Evolutionary conservation across 2,888 invertebrate species (phyloP), one percentile per base, ranked within the genome.

Genomic region (Salpingus planirostris): DNA sequence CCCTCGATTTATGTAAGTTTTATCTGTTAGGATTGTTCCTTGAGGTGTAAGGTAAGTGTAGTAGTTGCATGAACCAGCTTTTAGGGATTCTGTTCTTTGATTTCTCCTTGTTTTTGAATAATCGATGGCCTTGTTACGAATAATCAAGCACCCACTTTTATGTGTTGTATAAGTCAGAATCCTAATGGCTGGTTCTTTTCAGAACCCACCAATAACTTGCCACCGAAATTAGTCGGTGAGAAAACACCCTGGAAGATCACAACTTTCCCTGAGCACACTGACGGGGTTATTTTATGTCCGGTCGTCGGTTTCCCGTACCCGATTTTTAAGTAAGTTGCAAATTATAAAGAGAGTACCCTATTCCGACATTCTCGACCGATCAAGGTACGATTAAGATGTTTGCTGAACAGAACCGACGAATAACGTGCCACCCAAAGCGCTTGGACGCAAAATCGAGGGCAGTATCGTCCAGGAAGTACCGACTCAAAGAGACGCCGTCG

Each of bases 401-500:
- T n/a, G n/a, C n/a, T n/a, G n/a, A n/a, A n/a, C 74, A 79, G 78
- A 79, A 65, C 78, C 78, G 33, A 77, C 76, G 36, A 76, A 71
- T 67, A 76, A 78, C 62, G 72, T 76, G 48, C 70, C 74, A 42
- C 78, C 78, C 49, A 65, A 66, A 45, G 47, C 60, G 14, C 60
- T 66, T 12, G 68, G 66, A 28, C 65, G 64, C 49, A 67, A 65
- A 52, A 63, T n/a, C n/a, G n/a, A n/a, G n/a, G n/a, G n/a, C n/a
- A n/a, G n/a, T n/a, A n/a, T n/a, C n/a, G n/a, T n/a, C 63, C 47
- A 65, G 64, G 66, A 65, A 40, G 60, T 59, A 37, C 40, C 58
- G 36, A 43, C 47, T 7, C 50, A 61, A 26, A 44, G 47, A 32
- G 59, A 66, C 14, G 64, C 66, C 36, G 66, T 76, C 51, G 65